Evolutionary conservation across 2,113 vertebrate species (phyloP).

Genomic region (Actenoides lindsayi): DNA sequence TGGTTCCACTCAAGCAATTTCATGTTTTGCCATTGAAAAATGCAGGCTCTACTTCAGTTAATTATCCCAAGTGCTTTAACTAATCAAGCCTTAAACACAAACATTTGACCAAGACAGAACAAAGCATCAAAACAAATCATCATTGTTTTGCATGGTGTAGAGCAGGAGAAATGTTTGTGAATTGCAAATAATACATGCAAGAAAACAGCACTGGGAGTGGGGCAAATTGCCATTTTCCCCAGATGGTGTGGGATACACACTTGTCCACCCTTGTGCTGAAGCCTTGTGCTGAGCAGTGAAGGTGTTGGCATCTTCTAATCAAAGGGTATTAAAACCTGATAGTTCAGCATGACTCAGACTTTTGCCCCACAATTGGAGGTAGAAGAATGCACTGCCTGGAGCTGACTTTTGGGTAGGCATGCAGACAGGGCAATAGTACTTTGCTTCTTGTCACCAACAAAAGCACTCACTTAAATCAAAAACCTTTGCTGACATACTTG

Average conservation of each 20-base stretch:
- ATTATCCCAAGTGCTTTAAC: not conserved
- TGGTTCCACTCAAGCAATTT: not conserved
- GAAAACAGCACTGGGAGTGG: not conserved
- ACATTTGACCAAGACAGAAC: not conserved
- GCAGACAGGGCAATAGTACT: not conserved
- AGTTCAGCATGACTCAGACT: not conserved
- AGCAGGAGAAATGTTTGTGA: not conserved
- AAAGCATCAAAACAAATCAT: not conserved
- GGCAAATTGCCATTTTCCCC: not conserved
- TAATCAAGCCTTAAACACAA: constrained; percentile 11
- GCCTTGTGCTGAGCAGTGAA: not conserved
- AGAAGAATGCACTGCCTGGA: not conserved
- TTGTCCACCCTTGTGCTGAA: not conserved
- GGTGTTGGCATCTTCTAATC: not conserved
- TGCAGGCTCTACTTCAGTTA: not conserved
- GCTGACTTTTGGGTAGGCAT: not conserved
- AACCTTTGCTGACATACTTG: not conserved
- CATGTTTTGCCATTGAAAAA: not conserved
- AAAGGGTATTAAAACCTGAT: not conserved
- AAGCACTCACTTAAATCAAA: not conserved
- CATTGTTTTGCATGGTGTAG: not conserved
- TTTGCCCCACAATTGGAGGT: fast-evolving
- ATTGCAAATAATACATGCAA: not conserved
- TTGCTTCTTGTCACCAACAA: not conserved
- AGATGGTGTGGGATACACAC: fast-evolving